Evolutionary conservation across 2,113 vertebrate species (phyloP).

Genomic region (Xiphorhynchus elegans): DNA sequence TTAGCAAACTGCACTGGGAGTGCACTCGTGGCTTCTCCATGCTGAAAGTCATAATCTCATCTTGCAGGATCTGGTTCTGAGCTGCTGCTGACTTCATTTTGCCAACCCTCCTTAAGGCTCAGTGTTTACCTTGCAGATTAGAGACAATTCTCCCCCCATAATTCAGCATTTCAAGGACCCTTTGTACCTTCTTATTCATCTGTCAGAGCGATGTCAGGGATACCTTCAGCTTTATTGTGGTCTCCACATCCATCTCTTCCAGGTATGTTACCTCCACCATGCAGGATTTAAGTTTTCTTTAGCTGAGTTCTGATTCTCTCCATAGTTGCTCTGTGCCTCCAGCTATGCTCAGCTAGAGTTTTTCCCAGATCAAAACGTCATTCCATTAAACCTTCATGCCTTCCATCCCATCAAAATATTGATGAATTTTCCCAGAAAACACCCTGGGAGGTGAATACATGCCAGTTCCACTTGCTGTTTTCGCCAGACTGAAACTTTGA

Average conservation of each 20-base stretch:
- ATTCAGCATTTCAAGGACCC: background rate
- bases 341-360: slow-evolving; percentile 7
- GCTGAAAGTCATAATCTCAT: background rate
- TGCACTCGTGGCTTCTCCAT: background rate
- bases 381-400: slow-evolving; percentile 60
- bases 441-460: slow-evolving; percentile 20
- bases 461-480: slow-evolving; percentile 38
- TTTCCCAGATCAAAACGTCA: slow-evolving; percentile 43
- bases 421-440: slow-evolving; percentile 49
- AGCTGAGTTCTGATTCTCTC: background rate
- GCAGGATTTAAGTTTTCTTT: background rate
- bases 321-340: slow-evolving; percentile 2
- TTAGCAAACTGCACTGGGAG: background rate
- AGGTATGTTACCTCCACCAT: background rate
- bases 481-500: slow-evolving; percentile 31
- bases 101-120: background rate
- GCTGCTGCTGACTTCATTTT: background rate
- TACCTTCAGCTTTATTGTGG: background rate
- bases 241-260: background rate
- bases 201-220: background rate
- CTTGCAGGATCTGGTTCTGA: background rate
- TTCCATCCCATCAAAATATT: slow-evolving; percentile 58
- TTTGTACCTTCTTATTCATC: background rate
- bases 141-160: background rate
- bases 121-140: background rate